Base-by-base conservation (phyloP, 2,797 vertebrate species). In the Tokudaia muenninki region DNA sequence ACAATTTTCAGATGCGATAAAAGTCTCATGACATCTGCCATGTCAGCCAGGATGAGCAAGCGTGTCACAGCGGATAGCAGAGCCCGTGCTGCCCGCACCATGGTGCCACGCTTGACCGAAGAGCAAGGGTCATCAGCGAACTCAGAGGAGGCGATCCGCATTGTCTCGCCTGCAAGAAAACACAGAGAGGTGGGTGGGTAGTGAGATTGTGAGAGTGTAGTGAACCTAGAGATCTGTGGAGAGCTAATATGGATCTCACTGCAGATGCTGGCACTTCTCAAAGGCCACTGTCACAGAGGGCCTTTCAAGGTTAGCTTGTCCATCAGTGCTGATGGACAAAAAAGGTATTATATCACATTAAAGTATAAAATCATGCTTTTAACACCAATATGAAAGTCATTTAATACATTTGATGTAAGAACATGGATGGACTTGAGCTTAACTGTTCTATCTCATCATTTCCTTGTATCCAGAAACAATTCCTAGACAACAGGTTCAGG, bases 21-120 rank as follows among this genome's bases (percentile, higher is more conserved):
- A 86, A 99, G 99, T 98, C 99, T 99, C 99, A 99, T 99, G 98
- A 99, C 99, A 1, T 99, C 99, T 0, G 99, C 99, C 99, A 99
- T 99, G 97, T 99, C 99, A 0, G 99, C 99, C 82, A 99, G 98
- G 98, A 99, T 99, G 98, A 99, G 99, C 78, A 99, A 98, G 84
- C 99, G 99, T 0, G 99, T 99, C 96, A 99, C 99, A 0, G 99
- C 99, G 0, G 99, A 99, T 0, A 99, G 99, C 96, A 99, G 98
- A 63, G 99, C 99, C 0, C 99, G 99, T 17, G 99, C 99, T 0
- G 99, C 99, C 82, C 99, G 99, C 97, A 99, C 99, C 99, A 99
- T 99, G 82, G 99, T 99, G 86, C 99, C 99, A 0, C 99, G 99
- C 94, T 99, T 99, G 98, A 99, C 99, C 0, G 99, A 99, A 0